Conservation (phyloP, 2,113 vertebrate genomes). For the Pollimyrus isidori region DNA sequence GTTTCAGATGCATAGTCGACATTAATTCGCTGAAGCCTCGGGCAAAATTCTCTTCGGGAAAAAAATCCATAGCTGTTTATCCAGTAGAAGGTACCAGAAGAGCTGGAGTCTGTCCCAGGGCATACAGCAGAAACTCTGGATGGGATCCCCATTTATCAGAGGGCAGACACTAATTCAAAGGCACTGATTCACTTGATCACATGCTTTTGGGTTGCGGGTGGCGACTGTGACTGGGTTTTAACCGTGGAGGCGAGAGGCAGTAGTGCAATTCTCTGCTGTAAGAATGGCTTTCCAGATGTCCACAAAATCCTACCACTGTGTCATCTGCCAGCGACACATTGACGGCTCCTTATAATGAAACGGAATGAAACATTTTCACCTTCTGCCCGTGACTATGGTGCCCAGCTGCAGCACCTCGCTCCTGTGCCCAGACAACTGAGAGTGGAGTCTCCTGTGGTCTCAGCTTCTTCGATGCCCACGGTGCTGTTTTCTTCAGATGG, state of each 20-base stretch:
- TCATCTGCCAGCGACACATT: neutral
- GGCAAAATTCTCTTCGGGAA: neutral
- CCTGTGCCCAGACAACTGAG: neutral
- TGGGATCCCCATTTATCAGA: neutral
- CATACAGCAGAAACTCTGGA: neutral
- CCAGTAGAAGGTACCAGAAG: neutral
- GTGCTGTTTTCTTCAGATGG: constrained; percentile 6
- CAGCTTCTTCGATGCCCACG: neutral
- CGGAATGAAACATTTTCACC: neutral
- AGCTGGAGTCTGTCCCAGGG: neutral
- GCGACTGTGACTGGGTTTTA: neutral
- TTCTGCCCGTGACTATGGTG: neutral
- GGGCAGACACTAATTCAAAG: neutral
- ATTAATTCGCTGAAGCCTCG: neutral
- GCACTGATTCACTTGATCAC: neutral
- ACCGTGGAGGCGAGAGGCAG: neutral
- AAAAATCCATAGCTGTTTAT: neutral
- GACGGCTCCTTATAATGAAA: neutral
- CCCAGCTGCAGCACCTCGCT: neutral
- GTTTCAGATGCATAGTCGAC: neutral
- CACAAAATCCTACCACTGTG: neutral
- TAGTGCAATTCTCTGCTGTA: neutral
- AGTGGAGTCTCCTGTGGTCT: neutral
- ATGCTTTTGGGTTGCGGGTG: neutral
- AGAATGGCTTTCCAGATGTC: neutral